Evolutionary conservation across 1,140 invertebrate genomes (phyloP), one percentile per base, ranked within the genome.

Genomic region (Mizuhopecten yessoensis): DNA sequence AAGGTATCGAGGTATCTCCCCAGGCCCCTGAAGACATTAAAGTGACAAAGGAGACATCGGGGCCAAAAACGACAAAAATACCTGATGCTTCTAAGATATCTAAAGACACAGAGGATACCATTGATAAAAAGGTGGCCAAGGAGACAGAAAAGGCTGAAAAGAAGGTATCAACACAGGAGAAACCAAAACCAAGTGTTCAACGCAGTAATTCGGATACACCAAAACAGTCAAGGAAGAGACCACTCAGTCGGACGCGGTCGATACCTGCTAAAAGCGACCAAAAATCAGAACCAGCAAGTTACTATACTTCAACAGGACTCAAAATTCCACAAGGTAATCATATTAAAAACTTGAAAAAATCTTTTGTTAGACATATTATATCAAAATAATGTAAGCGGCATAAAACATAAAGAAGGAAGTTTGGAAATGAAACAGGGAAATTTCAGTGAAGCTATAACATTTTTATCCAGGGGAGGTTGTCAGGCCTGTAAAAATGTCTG

Each of bases 291-390:
- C 34, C 33, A 86, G 88, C 36, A 9, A 92, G 92, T 88, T 92
- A 92, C 45, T 92, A 92, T 87, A 92, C 92, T 33, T 92, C 93
- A 87, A 93, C 93, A n/a, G 94, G 94, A 87, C 89, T 95, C 45
- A 93, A 88, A 0, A 92, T 95, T 34, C 94, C 94, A 90, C 92
- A 93, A 95, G 94, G 94, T 95, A 93, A 90, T 87, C 90, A 91
- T 42, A 13, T 87, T 34, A 87, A 57, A 57, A 57, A 15, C 57
- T 33, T 9, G n/a, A 36, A 39, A 9, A 29, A 33, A 33, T 10
- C 29, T 89, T 15, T 20, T 33, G 2, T 49, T 33, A 11, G 33
- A 36, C 13, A 34, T 0, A n/a, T 10, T 89, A 15, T 57, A 75
- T 29, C 0, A 1, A 75, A 17, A 75, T 39, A 45, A 45, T 15